phyloP scores from a whole-genome alignment of 2,888 invertebrate genomes.

The Bhutanitis thaidina region DNA sequence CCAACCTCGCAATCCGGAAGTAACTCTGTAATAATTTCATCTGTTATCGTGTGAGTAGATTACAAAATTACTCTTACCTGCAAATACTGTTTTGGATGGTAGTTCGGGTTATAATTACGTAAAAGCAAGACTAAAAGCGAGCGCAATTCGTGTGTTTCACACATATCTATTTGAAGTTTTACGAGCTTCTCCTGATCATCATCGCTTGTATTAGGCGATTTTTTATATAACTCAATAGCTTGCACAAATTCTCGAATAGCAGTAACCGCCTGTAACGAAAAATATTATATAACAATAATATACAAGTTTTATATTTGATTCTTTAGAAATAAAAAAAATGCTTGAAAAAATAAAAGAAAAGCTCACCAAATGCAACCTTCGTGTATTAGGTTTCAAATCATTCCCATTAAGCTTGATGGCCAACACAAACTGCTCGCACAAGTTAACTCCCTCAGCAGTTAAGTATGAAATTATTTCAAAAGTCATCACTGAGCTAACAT shows the following conservation, averaged over 20 bases:
- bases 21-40: no score
- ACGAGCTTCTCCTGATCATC: constrained; percentile 77
- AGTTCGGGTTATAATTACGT: constrained; percentile 83
- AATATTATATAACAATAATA: no score
- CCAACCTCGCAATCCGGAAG: no score
- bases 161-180: constrained; percentile 82
- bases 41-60: no score
- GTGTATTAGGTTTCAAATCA: constrained; percentile 82
- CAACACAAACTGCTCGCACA: constrained; percentile 86
- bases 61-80: constrained; percentile 71
- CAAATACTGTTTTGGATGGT: constrained; percentile 87
- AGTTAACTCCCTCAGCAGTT: constrained; percentile 85
- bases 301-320: no score
- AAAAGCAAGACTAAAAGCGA: constrained; percentile 85
- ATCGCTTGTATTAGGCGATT: constrained; percentile 76
- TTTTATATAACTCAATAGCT: constrained; percentile 84
- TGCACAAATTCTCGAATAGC: constrained; percentile 87
- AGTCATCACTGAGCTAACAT: constrained; percentile 83
- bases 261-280: constrained; percentile 81
- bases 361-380: constrained; percentile 85
- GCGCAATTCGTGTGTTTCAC: constrained; percentile 83
- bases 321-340: not conserved
- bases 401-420: constrained; percentile 78
- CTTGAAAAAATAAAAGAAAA: not conserved
- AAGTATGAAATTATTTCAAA: constrained; percentile 86